phyloP scores from a whole-genome alignment of 1,140 invertebrate species.

The Cephus cinctus region DNA sequence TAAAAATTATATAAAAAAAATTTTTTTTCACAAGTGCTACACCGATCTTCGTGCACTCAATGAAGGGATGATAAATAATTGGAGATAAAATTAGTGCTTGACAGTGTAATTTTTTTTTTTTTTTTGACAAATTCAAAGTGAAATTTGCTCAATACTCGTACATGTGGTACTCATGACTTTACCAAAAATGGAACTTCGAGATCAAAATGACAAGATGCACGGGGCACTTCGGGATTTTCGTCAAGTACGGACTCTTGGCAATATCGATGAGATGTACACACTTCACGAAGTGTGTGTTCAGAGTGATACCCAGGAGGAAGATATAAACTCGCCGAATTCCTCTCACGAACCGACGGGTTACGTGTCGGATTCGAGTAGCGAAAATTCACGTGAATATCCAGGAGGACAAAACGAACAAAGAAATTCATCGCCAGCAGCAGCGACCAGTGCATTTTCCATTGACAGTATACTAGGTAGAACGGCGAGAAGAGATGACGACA shows the following conservation, averaged over 20 bases:
- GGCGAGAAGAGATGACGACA: slow-evolving; percentile 19
- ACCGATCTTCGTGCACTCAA: not conserved
- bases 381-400: slow-evolving; percentile 18
- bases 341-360: slow-evolving; percentile 21
- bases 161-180: not conserved
- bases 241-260: slow-evolving; percentile 4
- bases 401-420: slow-evolving; percentile 15
- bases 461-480: slow-evolving; percentile 42
- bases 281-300: not conserved
- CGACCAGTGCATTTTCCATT: slow-evolving; percentile 39
- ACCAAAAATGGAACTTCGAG: slow-evolving; percentile 22
- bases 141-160: not conserved
- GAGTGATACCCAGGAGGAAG: slow-evolving; percentile 5
- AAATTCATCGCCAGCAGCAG: slow-evolving; percentile 10
- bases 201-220: slow-evolving; percentile 16
- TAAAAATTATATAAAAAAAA: not conserved
- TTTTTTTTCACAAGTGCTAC: not conserved
- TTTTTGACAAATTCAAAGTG: not conserved
- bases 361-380: slow-evolving; percentile 29
- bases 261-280: slow-evolving; percentile 4
- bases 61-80: too few species aligned
- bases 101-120: not conserved
- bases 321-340: not conserved
- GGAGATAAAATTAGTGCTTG: not conserved
- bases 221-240: slow-evolving; percentile 22